Evolutionary conservation across 1,140 invertebrate genomes (phyloP), one percentile per base, ranked within the genome.

Genomic region (Maniola jurtina): DNA sequence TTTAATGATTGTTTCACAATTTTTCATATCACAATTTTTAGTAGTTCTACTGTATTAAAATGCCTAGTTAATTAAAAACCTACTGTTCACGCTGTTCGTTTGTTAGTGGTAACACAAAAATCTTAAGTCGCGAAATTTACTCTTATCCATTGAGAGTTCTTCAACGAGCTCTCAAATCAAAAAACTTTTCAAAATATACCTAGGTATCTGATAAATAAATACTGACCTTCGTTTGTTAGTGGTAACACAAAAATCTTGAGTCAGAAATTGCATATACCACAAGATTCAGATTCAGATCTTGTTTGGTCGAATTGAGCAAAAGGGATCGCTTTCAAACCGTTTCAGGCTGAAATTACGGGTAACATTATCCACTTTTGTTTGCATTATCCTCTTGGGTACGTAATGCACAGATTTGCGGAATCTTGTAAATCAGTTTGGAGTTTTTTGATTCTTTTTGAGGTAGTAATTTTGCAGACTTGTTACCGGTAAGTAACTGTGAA

Each of bases 291-390:
- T 64, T 36, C n/a, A 64, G 50, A 71, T 71, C 50, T 60, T 69
- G 70, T 75, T 71, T 74, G 64, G 45, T 60, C 40, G 47, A 64
- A 68, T 62, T 58, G 62, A 56, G 62, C 56, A 69, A 72, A 55
- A 55, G 10, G 52, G 62, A 62, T 62, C 56, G 50, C 57, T 69
- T 69, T 62, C 34, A 63, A 57, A 66, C 42, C 48, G 42, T 52
- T 65, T 47, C 38, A 62, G 70, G 33, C 52, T 55, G 50, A 64
- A 59, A 61, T 42, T 33, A 57, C 54, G 50, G 66, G 55, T 64
- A 69, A 64, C 65, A 70, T 70, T 70, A 71, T 71, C 72, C 63
- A 66, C 64, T 66, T 68, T 67, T 45, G 52, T 61, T 56, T 61
- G 59, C 66, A 66, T 72, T 72, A 72, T 72, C 66, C 72, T 55